Evolutionary conservation across 92 coral and sea anemone species (phyloP), one percentile per base, ranked within the genome.

Genomic region (Zoanthus sansibaricus): DNA sequence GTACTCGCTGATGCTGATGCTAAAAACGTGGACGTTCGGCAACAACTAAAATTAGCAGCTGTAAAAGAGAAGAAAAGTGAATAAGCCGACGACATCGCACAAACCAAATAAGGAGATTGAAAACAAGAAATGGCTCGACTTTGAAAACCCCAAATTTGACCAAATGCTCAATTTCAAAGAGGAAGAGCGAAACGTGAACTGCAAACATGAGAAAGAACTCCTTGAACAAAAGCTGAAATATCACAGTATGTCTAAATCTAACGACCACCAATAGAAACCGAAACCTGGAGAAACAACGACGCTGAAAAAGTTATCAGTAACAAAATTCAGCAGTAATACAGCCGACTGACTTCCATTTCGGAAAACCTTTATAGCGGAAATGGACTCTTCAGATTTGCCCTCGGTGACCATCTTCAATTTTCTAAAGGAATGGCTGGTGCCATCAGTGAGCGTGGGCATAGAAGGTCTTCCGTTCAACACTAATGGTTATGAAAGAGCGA

Each of bases 271-370:
- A 21, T 3, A 9, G 49, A 71, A 71, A 18, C 49, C 45, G 76
- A 49, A 49, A 44, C 49, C 42, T 37, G 42, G 42, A 37, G 42
- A 2, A 37, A 37, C 42, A 4, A 37, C 42, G 42, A 37, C 2
- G 42, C 42, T 37, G 42, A 37, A 37, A 33, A 72, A 72, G 76
- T 48, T 89, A 9, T 46, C 79, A 20, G 84, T 83, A n/a, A 62
- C 91, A 1, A 83, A 69, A 47, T 84, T 69, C 59, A 64, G 86
- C n/a, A 86, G 86, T 15, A 25, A 77, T 17, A 67, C 68, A 11
- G 82, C 45, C 12, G 69, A 84, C 45, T 89, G 92, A 82, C 47
- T 89, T 37, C 78, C 86, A 13, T 89, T 83, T 68, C 68, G 86
- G 88, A 83, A 83, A 16, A 89, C 68, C 5, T 87, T 77, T 76